A percentile compares a stretch with the other conserved stretches of the same genome.
phyloP scores from a whole-genome alignment of 2,888 invertebrate species.

The Brachyopa scutellaris region DNA sequence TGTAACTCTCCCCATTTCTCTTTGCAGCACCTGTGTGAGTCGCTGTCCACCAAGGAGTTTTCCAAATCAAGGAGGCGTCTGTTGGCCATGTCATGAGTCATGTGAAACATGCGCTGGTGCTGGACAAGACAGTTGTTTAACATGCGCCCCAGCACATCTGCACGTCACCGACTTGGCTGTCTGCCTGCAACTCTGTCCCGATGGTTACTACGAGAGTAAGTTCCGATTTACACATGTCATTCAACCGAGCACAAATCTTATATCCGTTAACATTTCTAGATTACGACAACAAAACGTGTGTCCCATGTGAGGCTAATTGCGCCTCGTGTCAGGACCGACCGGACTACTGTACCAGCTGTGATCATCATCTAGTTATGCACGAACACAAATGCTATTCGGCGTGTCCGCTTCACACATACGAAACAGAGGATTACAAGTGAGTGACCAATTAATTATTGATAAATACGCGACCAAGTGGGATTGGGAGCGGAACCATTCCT shows the following conservation, averaged over 20 bases:
- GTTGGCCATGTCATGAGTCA: slow-evolving; percentile 94
- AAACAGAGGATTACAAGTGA: slow-evolving; percentile 92
- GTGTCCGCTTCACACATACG: slow-evolving; percentile 91
- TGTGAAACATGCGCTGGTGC: slow-evolving; percentile 95
- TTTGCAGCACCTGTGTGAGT: slow-evolving; percentile 89
- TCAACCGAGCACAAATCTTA: neutral
- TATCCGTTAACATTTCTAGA: slow-evolving; percentile 81
- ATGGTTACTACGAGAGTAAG: slow-evolving; percentile 93
- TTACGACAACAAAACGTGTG: slow-evolving; percentile 88
- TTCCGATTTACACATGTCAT: slow-evolving; percentile 62
- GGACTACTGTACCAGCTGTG: slow-evolving; percentile 92
- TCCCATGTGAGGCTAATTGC: slow-evolving; percentile 93
- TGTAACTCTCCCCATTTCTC: neutral
- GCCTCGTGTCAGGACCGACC: slow-evolving; percentile 92
- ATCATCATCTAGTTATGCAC: slow-evolving; percentile 92
- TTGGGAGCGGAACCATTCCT: neutral
- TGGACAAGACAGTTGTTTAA: slow-evolving; percentile 92
- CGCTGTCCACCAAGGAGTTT: slow-evolving; percentile 93
- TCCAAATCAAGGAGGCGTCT: slow-evolving; percentile 90
- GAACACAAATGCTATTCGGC: slow-evolving; percentile 91
- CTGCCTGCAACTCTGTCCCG: slow-evolving; percentile 93
- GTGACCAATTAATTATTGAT: slow-evolving; percentile 74
- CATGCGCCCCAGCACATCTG: slow-evolving; percentile 92
- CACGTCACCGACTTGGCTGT: slow-evolving; percentile 92
- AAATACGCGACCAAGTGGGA: slow-evolving; percentile 9